These are phyloP conservation scores for Enteromius afrohamiltoni DNA, from an alignment of 2,797 vertebrate species.

Conservation along the genomic window DNA sequence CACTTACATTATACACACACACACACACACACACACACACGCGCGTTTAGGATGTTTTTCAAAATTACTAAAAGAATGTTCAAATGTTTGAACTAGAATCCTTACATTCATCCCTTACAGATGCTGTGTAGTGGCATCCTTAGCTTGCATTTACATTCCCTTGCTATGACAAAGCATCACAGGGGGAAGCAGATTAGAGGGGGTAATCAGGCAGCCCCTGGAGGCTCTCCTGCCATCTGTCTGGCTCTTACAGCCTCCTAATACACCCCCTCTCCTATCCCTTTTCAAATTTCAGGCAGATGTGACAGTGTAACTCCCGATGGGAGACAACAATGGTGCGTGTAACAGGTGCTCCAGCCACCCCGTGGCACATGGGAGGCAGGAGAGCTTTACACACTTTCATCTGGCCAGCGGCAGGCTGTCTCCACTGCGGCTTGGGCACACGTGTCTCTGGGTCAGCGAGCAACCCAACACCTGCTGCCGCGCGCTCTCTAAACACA, in stretches of 20 bases:
- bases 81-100: not conserved
- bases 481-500: slow-evolving; percentile 53
- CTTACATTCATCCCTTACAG: not conserved
- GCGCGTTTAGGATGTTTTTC: too few species aligned
- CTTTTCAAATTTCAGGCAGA: slow-evolving; percentile 65
- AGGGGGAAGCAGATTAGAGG: slow-evolving; percentile 56
- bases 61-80: not conserved
- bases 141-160: slow-evolving; percentile 60
- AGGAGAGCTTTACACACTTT: slow-evolving; percentile 58
- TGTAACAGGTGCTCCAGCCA: slow-evolving; percentile 63
- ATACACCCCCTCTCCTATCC: slow-evolving; percentile 38
- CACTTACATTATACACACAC: too few species aligned
- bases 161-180: slow-evolving; percentile 60
- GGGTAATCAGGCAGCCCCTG: slow-evolving; percentile 60
- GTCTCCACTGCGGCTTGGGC: slow-evolving; percentile 48
- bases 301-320: slow-evolving; percentile 65
- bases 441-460: slow-evolving; percentile 47
- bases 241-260: slow-evolving; percentile 62
- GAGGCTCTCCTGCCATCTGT: slow-evolving; percentile 64
- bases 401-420: slow-evolving; percentile 63
- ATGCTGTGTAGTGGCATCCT: slow-evolving; percentile 54
- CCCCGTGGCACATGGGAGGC: slow-evolving; percentile 57
- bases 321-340: slow-evolving; percentile 61
- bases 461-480: slow-evolving; percentile 65
- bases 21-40: too few species aligned